Conservation (phyloP, 2,888 invertebrate genomes). For the Ryuthela nishihirai region DNA sequence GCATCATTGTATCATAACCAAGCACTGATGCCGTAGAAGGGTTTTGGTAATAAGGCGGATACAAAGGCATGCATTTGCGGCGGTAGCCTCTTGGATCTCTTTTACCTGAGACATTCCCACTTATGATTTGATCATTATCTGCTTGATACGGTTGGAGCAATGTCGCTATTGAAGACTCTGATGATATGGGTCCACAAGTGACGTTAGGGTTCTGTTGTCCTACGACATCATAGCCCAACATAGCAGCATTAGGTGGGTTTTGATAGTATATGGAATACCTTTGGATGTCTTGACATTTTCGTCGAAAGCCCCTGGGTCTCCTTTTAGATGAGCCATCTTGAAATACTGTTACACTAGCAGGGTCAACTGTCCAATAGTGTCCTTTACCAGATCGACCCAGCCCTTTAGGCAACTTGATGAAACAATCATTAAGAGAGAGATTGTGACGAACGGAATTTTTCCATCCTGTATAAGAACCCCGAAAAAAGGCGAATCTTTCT, state of each 20-base stretch:
- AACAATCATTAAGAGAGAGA: conserved; percentile 94
- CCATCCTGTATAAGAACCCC: conserved; percentile 91
- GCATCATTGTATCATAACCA: conserved; percentile 2
- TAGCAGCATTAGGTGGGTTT: conserved; percentile 6
- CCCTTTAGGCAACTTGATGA: conserved; percentile 90
- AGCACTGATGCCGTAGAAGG: not conserved
- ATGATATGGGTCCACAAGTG: conserved; percentile 8
- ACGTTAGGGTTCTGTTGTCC: conserved; percentile 15
- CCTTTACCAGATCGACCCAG: conserved; percentile 94
- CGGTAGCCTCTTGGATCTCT: conserved; percentile 7
- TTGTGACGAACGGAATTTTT: conserved; percentile 98
- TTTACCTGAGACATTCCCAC: no score
- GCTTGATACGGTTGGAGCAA: conserved; percentile 18
- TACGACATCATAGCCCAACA: conserved; percentile 25
- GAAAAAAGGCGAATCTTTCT: conserved; percentile 89
- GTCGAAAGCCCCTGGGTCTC: conserved; percentile 86
- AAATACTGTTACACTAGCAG: conserved; percentile 93
- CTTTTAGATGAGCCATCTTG: conserved; percentile 93
- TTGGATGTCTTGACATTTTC: conserved; percentile 73
- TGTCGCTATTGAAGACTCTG: conserved; percentile 10
- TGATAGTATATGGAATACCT: conserved; percentile 27
- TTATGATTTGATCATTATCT: conserved; percentile 5
- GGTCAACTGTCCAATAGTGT: conserved; percentile 98
- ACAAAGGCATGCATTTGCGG: conserved; percentile 23
- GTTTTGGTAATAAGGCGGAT: conserved; percentile 25